Percentiles rank a stretch among this genome's conserved stretches.
Conservation (phyloP, 2,113 vertebrate genomes). For the Collichthys lucidus region DNA sequence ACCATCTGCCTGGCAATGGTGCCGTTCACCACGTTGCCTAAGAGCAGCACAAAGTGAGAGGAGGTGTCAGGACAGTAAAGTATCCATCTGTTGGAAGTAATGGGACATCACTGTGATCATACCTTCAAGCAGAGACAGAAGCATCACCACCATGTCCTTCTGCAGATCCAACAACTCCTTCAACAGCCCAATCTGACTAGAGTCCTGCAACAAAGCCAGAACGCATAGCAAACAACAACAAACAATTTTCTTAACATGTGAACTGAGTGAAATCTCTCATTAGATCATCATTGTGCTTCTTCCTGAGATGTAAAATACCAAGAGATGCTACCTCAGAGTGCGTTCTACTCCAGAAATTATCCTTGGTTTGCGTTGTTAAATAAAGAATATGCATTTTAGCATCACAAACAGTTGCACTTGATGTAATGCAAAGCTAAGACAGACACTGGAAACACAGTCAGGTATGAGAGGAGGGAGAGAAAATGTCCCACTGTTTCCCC, state of each 20-base stretch:
- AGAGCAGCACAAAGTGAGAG: not conserved
- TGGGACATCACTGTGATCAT: slow-evolving; percentile 10
- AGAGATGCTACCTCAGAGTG: slow-evolving; percentile 88
- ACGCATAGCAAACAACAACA: slow-evolving; percentile 36
- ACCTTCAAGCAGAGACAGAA: slow-evolving; percentile 94
- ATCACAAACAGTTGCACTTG: slow-evolving; percentile 38
- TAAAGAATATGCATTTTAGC: slow-evolving; percentile 71
- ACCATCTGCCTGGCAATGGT: slow-evolving; percentile 98
- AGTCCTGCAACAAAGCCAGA: slow-evolving; percentile 84
- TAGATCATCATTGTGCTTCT: slow-evolving; percentile 19
- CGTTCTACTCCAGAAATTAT: slow-evolving; percentile 87
- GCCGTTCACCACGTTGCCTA: slow-evolving; percentile 96
- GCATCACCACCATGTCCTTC: slow-evolving; percentile 98
- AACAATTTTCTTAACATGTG: slow-evolving; percentile 19
- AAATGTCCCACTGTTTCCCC: not conserved
- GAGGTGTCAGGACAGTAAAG: not conserved
- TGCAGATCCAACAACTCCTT: slow-evolving; percentile 96
- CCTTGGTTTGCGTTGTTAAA: slow-evolving; percentile 85
- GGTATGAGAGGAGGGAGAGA: slow-evolving; percentile 1
- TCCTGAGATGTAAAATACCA: slow-evolving; percentile 19
- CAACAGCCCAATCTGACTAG: slow-evolving; percentile 93
- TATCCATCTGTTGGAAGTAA: not conserved
- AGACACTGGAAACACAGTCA: slow-evolving; percentile 35
- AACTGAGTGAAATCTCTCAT: not conserved
- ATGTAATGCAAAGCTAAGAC: slow-evolving; percentile 38